A percentile compares a stretch with the other conserved stretches of the same genome.
These are phyloP conservation scores for Diacarnus erythraeanus DNA, from an alignment of 37 sponge, comb jelly and placozoan species.

Conservation along the genomic window DNA sequence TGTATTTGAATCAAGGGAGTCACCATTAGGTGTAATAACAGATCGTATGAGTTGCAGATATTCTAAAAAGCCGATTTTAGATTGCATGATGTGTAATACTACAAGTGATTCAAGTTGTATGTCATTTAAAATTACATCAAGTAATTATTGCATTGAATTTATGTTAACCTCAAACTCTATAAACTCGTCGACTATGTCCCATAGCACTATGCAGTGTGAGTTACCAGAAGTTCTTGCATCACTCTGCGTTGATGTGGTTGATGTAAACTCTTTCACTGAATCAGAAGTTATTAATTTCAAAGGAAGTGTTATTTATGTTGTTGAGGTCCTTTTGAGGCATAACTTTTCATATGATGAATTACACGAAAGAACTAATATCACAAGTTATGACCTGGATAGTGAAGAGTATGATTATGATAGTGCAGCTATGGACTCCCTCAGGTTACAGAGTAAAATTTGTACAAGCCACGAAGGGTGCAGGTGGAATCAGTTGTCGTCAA, in stretches of 20 bases:
- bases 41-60: too few relatives aligned
- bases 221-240: background rate
- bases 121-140: background rate
- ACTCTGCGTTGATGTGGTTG: background rate
- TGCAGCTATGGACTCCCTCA: background rate
- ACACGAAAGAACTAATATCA: too few relatives aligned
- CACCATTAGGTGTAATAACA: too few relatives aligned
- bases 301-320: background rate
- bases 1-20: too few relatives aligned
- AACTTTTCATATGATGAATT: too few relatives aligned
- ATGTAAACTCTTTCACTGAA: background rate
- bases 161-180: background rate
- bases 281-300: background rate
- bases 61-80: too few relatives aligned
- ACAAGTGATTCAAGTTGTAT: background rate
- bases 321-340: too few relatives aligned
- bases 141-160: background rate
- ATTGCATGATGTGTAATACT: too few relatives aligned
- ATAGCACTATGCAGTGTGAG: background rate
- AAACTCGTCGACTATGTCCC: background rate
- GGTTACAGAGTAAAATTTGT: background rate
- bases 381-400: background rate
- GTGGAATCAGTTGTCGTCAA: conserved; percentile 20
- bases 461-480: background rate
- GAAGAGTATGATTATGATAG: background rate